phyloP scores from a whole-genome alignment of 2,797 vertebrate genomes.

The Scyliorhinus canicula region DNA sequence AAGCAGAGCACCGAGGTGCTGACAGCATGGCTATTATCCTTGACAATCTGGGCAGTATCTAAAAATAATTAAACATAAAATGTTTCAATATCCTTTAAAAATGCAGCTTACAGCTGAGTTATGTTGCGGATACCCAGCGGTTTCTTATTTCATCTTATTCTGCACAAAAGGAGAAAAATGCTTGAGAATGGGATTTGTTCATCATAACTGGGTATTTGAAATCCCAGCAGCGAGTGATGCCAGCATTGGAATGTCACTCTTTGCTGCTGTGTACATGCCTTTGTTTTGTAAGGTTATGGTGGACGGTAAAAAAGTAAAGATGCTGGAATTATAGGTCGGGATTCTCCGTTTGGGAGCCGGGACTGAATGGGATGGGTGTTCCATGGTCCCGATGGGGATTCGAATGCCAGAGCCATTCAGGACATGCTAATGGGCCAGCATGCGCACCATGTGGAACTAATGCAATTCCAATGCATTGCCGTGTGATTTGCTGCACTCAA shows the following conservation, averaged over 20 bases:
- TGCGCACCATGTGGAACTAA: no score
- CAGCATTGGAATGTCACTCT: neutral
- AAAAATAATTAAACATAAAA: neutral
- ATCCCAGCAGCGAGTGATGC: neutral
- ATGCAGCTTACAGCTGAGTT: neutral
- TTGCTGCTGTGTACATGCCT: neutral
- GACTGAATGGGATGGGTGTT: no score
- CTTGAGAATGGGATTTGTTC: neutral
- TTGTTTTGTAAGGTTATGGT: neutral
- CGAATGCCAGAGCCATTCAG: no score
- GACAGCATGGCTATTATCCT: neutral
- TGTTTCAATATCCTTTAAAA: neutral
- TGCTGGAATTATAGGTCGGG: no score
- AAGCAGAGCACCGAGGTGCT: neutral
- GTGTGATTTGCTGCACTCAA: no score
- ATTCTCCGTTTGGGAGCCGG: no score
- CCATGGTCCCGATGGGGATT: no score
- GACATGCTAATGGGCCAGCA: no score
- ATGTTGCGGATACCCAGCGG: neutral
- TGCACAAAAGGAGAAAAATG: neutral
- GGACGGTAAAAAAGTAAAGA: neutral
- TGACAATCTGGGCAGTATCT: neutral
- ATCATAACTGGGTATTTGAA: neutral
- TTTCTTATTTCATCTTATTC: neutral
- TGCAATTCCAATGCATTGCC: no score